Conservation (phyloP, 2,113 vertebrate genomes). For the Xenus cinereus region DNA sequence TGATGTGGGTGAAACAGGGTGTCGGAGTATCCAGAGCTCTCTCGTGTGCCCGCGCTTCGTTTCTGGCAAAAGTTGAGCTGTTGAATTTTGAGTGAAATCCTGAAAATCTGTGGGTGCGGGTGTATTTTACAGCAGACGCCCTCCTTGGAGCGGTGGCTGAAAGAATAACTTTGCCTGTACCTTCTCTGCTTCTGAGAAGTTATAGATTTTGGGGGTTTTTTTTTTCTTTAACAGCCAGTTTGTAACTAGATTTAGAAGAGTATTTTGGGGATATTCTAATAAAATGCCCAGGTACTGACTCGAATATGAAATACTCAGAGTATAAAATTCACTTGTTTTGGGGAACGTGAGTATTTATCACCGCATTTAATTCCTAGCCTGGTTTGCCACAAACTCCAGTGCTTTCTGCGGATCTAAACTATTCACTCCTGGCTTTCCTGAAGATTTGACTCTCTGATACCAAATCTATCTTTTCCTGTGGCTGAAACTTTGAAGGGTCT, state of each 20-base stretch:
- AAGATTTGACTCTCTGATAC: not conserved
- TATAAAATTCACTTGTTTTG: not conserved
- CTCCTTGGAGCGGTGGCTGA: rapidly evolving
- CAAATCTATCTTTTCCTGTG: not conserved
- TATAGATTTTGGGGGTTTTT: rapidly evolving
- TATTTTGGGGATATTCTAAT: not conserved
- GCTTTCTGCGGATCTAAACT: not conserved
- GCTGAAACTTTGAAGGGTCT: not conserved
- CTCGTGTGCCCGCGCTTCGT: rapidly evolving
- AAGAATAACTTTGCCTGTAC: not conserved
- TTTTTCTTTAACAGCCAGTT: not conserved
- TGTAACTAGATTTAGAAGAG: not conserved
- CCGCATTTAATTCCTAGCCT: too few relatives aligned
- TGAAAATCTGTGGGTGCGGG: rapidly evolving
- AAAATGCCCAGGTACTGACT: not conserved
- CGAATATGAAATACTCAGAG: too few relatives aligned
- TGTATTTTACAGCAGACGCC: rapidly evolving
- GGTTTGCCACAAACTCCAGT: not conserved
- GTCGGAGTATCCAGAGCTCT: rapidly evolving
- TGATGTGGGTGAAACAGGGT: rapidly evolving
- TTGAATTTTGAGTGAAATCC: too few relatives aligned
- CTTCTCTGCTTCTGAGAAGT: not conserved
- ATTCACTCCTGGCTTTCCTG: not conserved
- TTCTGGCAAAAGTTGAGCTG: too few relatives aligned
- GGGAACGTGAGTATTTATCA: not conserved